Evolutionary conservation across 2,797 vertebrate species (phyloP), one percentile per base, ranked within the genome.

Genomic region (Sylvilagus floridanus): DNA sequence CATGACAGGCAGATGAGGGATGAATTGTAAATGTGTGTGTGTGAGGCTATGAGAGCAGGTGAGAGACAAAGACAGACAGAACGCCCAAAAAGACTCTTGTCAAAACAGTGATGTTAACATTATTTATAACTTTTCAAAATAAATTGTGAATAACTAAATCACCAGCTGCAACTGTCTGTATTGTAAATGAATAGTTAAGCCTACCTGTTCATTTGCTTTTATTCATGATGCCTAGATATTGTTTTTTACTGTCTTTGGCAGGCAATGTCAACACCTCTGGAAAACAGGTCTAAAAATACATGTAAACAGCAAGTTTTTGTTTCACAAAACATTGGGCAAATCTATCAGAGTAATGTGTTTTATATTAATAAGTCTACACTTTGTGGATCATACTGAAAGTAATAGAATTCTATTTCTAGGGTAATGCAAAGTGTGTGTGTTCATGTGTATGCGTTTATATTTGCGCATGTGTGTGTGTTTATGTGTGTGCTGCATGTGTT

Each of bases 271-370:
- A 84, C n/a, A 2, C 4, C 11, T 89, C 50, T 65, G 57, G 71
- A 77, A 88, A 93, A 22, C 35, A 35, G 26, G 14, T 86, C 66
- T 95, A 76, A 88, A 88, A 76, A 60, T 69, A 78, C 7, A 71
- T 7, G 11, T 42, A 69, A 87, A 42, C 0, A 76, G 16, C 22
- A 75, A 81, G 42, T 52, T 87, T 57, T 9, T 7, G 11, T 78
- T 85, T 93, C 37, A 83, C 1, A 42, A 83, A 62, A 42, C 21
- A 75, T 11, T 83, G 22, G n/a, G 63, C 26, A 89, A 81, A 93
- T 92, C 17, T 86, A 35, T n/a, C 26, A 62, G 32, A 76, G 50
- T 28, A 11, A 57, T 72, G 0, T 72, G 19, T 16, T 90, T 22
- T 10, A 52, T 60, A 30, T 37, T 62, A 66, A 81, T 69, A 75